Base-by-base conservation (phyloP, 1,140 invertebrate genomes). In the Goniozus legneri region DNA sequence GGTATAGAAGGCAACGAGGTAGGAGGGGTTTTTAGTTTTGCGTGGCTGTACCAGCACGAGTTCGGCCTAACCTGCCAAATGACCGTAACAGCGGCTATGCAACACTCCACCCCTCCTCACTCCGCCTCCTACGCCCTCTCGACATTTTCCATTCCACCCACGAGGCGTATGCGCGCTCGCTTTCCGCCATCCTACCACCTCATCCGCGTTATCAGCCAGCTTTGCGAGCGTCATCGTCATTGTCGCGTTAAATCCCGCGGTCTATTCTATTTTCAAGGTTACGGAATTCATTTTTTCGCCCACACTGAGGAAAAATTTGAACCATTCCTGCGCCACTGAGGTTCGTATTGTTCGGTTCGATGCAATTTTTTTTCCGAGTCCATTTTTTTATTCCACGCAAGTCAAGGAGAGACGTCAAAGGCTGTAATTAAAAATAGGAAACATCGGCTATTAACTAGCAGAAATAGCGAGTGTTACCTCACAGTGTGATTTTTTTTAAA, bases 61-160 rank as follows among this genome's bases (percentile, higher is more conserved):
- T 21, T n/a, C 37, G 7, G 42, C 37, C 27, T 44, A 53, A 53
- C 51, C 47, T 53, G 51, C 47, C 47, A 50, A 53, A 50, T 27
- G 37, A 22, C 42, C 40, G 35, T 36, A 53, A 45, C 41, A 50
- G 43, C 38, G 38, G 43, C 50, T 45, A 50, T 54, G 49, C 30
- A 27, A 43, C 20, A 24, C 38, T 33, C 20, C 1, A 13, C 27
- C 36, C 31, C 42, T 37, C 42, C 47, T 32, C n/a, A 27, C 24
- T 10, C 10, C 24, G 4, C 24, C 24, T 10, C 24, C 10, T 10
- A 6, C 4, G 10, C 27, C 20, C 21, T 42, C 27, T 10, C 24
- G 10, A 4, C 24, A 27, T 27, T 27, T 27, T 10, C 24, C 24
- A 6, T 10, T 27, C 24, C 24, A 27, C 10, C 24, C 24, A 27